phyloP scores from a whole-genome alignment of 2,113 vertebrate species.

The Cyprinodon tularosa region DNA sequence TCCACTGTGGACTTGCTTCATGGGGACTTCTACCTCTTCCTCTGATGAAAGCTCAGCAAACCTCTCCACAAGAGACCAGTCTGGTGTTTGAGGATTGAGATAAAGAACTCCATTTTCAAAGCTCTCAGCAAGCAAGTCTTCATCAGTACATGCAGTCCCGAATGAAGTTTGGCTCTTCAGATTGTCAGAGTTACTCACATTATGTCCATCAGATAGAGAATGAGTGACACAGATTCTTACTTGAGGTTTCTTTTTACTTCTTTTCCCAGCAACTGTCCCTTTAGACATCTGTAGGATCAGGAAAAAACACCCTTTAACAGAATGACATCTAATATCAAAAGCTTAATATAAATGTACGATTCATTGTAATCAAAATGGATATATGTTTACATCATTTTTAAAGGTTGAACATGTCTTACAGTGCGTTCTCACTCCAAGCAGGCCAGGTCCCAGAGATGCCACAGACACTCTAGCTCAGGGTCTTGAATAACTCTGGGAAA shows the following conservation, averaged over 20 bases:
- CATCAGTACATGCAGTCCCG: neutral
- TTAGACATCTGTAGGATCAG: conserved; percentile 22
- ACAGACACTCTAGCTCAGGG: neutral
- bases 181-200: neutral
- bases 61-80: conserved; percentile 53
- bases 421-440: neutral
- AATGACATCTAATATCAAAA: neutral
- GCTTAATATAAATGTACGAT: neutral
- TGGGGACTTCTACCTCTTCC: conserved; percentile 12
- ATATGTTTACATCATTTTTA: neutral
- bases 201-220: conserved; percentile 19
- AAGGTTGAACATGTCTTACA: conserved; percentile 16
- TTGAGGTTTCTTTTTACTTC: conserved; percentile 48
- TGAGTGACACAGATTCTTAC: conserved; percentile 17
- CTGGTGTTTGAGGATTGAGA: conserved; percentile 64
- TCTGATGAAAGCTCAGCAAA: conserved; percentile 45
- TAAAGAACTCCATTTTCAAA: conserved; percentile 49
- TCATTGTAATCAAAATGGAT: neutral
- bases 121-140: conserved; percentile 15
- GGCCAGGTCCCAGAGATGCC: conserved; percentile 32
- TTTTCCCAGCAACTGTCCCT: conserved; percentile 35
- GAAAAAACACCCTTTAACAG: neutral
- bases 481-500: conserved; percentile 12
- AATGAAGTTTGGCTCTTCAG: conserved; percentile 4
- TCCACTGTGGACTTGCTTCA: conserved; percentile 5